These are phyloP conservation scores for Leptinotarsa peninsularis DNA, from an alignment of 2,888 invertebrate genomes.

Conservation along the genomic window DNA sequence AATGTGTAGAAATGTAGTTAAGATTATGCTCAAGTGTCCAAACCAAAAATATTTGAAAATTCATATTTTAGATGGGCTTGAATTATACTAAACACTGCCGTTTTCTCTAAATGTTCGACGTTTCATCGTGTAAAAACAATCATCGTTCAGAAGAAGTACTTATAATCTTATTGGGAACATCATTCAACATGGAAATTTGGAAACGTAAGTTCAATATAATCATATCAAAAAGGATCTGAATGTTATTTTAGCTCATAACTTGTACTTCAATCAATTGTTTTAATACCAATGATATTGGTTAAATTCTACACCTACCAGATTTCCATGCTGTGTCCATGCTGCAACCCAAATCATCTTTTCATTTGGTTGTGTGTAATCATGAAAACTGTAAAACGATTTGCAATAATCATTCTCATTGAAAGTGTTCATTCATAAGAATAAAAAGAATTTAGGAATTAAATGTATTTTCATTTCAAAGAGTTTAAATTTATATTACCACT, in stretches of 20 bases:
- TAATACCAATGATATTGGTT: too few species aligned
- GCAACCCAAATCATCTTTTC: conserved; percentile 1
- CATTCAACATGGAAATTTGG: background rate
- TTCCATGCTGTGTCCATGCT: background rate
- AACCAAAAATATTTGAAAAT: conserved; percentile 46
- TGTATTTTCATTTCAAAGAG: too few species aligned
- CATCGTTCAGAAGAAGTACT: conserved; percentile 6
- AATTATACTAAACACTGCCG: conserved; percentile 64
- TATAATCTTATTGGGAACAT: background rate
- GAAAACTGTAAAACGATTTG: conserved; percentile 16
- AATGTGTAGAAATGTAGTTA: conserved; percentile 42
- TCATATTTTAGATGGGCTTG: conserved; percentile 59
- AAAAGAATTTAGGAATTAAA: background rate
- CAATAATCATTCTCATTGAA: conserved; percentile 21
- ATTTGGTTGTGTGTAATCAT: conserved; percentile 16
- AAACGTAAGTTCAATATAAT: background rate
- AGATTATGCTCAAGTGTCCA: conserved; percentile 59
- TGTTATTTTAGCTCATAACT: too few species aligned
- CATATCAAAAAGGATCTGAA: too few species aligned
- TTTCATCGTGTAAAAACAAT: conserved; percentile 29
- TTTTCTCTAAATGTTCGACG: conserved; percentile 59
- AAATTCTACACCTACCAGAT: background rate
- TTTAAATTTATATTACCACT: too few species aligned
- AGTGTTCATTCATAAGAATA: conserved; percentile 17
- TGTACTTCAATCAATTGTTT: too few species aligned